Percentiles rank a stretch among this genome's conserved stretches.
Conservation (phyloP, 2,888 invertebrate species). For the Hirtodrosophila trivittata region DNA sequence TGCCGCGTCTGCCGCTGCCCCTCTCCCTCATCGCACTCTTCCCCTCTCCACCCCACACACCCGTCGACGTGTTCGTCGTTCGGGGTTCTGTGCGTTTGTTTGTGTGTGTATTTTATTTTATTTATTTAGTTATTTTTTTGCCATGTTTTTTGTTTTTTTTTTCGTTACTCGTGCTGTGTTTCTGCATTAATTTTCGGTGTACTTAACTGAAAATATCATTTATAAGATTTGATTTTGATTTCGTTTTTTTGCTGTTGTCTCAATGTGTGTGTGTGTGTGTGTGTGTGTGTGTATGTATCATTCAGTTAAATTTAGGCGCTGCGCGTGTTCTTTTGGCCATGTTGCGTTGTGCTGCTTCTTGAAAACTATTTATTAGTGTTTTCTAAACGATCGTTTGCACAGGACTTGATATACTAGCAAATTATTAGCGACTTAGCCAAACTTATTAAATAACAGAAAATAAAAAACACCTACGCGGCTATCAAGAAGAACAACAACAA, state of each 20-base stretch:
- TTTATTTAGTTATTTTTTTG: conserved; percentile 16
- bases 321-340: conserved; percentile 28
- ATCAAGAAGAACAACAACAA: conserved; percentile 9
- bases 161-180: conserved; percentile 11
- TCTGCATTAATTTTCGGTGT: conserved; percentile 21
- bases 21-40: neutral
- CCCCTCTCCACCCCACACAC: conserved; percentile 1
- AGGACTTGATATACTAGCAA: too few species aligned
- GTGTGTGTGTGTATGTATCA: conserved; percentile 22
- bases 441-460: neutral
- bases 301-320: conserved; percentile 48
- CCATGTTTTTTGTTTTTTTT: conserved; percentile 21
- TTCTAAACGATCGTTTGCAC: too few species aligned
- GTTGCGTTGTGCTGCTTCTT: conserved; percentile 16
- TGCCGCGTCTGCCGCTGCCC: conserved; percentile 28
- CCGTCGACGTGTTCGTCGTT: conserved; percentile 26
- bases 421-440: neutral
- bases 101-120: conserved; percentile 29
- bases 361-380: too few species aligned
- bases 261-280: conserved; percentile 9
- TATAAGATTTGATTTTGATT: conserved; percentile 27
- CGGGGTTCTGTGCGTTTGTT: conserved; percentile 14
- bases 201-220: conserved; percentile 26
- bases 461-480: conserved; percentile 25
- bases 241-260: conserved; percentile 5